These are phyloP conservation scores for Lacanobia oleracea DNA, from an alignment of 2,888 invertebrate species.

Conservation along the genomic window DNA sequence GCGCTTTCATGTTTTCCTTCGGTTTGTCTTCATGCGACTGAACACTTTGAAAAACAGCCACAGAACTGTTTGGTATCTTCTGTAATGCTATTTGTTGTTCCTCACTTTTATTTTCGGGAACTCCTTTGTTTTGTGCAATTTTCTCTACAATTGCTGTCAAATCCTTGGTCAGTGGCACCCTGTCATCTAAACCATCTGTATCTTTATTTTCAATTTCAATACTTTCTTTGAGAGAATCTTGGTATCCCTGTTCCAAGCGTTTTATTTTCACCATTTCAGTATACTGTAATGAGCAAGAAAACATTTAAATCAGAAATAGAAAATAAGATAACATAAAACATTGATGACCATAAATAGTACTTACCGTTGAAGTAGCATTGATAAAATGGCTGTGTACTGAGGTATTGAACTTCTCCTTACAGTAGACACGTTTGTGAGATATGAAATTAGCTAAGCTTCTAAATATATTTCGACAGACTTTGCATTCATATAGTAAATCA, in stretches of 20 bases:
- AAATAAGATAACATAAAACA: conserved; percentile 17
- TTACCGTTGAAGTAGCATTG: conserved; percentile 85
- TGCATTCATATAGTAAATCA: conserved; percentile 97
- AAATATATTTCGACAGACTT: conserved; percentile 96
- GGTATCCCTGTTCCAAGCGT: conserved; percentile 85
- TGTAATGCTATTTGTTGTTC: conserved; percentile 84
- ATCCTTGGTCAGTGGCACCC: conserved; percentile 88
- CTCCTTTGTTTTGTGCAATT: conserved; percentile 80
- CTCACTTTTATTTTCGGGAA: conserved; percentile 64
- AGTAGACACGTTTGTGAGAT: conserved; percentile 96
- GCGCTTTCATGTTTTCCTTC: conserved; percentile 89
- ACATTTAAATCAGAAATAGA: conserved; percentile 2
- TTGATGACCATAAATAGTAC: conserved; percentile 65
- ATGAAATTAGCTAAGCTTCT: conserved; percentile 97
- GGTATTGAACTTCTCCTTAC: conserved; percentile 91
- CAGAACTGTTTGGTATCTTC: conserved; percentile 90
- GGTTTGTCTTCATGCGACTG: conserved; percentile 74
- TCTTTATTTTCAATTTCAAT: conserved; percentile 61
- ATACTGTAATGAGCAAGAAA: conserved; percentile 73
- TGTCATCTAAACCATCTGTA: conserved; percentile 72
- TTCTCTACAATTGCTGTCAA: conserved; percentile 90
- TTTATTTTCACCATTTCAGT: conserved; percentile 88
- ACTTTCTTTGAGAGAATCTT: conserved; percentile 79
- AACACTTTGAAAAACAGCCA: conserved; percentile 93
- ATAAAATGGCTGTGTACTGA: conserved; percentile 85